Evolutionary conservation across 2,113 vertebrate genomes (phyloP), one percentile per base, ranked within the genome.

Genomic region (Erinaceus europaeus): DNA sequence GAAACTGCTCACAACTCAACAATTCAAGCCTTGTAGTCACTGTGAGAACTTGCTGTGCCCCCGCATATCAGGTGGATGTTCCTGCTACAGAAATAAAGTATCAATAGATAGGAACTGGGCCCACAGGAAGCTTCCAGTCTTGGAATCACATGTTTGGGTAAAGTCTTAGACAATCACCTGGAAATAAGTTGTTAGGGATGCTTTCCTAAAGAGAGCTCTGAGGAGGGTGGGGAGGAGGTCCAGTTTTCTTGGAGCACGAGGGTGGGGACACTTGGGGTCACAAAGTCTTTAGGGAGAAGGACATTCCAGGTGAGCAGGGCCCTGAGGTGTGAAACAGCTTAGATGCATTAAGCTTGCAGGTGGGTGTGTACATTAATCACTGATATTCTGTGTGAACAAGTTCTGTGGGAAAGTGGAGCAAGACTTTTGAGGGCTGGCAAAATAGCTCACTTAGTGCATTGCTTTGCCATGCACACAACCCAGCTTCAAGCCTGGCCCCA

Each of bases 91-190:
- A 83, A 73, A 21, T 20, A 84, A 40, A 25, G 64, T 68, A 25
- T 23, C 52, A 6, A 23, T 18, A 53, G 20, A 40, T 27, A 40
- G 46, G 42, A 17, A 20, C 64, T 3, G 42, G 25, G 18, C 25
- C n/a, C 52, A 74, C 44, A 21, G 4, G 74, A 55, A 59, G n/a
- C 53, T 20, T 52, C 72, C 32, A 27, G 32, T 42, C 40, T 86
- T 52, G 48, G 62, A 20, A 3, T 86, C 25, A 40, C 27, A 9
- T 53, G 23, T 59, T 40, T 36, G 36, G 25, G 14, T 23, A 32
- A 88, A 89, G 67, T 48, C 14, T 42, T 75, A 53, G 55, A 42
- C 79, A 48, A n/a, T 52, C 15, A 48, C 9, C 25, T 46, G 27
- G 46, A 32, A 29, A 1, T n/a, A 52, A 10, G 12, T 40, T 23